Evolutionary conservation across 2,797 vertebrate species (phyloP), one percentile per base, ranked within the genome.

Genomic region (Mormyrops attenuatus): DNA sequence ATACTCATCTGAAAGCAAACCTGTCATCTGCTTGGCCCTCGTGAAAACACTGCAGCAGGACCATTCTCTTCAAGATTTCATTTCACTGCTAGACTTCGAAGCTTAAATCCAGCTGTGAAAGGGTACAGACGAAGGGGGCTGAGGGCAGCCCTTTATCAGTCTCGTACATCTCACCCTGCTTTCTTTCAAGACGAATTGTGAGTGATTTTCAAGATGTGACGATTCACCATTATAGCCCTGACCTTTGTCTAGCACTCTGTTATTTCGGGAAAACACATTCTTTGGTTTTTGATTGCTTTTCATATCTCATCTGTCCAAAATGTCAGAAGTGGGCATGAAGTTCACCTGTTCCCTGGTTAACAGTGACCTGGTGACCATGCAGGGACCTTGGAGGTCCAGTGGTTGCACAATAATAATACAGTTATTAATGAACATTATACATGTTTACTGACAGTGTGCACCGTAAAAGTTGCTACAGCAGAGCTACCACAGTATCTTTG

Each of bases 311-410:
- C 89, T 90, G 89, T 89, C 89, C 90, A 50, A 53, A 47, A 47
- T 91, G 91, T 92, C 91, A 91, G 89, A 89, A 88, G 92, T 92
- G 92, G 92, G 91, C 87, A 66, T 13, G 91, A 89, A 84, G 22
- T 88, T 22, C 90, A 93, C 91, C 92, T 91, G 85, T 30, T 63
- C 89, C 85, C 88, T 91, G 88, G 88, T 89, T 84, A 49, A 60
- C 38, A 60, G 49, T 52, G 49, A 57, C 22, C 52, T 60, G 26
- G 30, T 20, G 49, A 85, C 82, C n/a, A 85, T 41, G 34, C 38
- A 15, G 66, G 30, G 13, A 69, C 20, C 82, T 49, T 49, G 3
- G 82, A 26, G 47, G 9, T 50, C n/a, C 82, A 22, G 44, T 9
- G 49, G 13, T 38, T 73, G 30, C 66, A 73, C 66, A n/a, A 44